Conservation (phyloP, 2,113 vertebrate genomes). For the Struthidea cinerea region DNA sequence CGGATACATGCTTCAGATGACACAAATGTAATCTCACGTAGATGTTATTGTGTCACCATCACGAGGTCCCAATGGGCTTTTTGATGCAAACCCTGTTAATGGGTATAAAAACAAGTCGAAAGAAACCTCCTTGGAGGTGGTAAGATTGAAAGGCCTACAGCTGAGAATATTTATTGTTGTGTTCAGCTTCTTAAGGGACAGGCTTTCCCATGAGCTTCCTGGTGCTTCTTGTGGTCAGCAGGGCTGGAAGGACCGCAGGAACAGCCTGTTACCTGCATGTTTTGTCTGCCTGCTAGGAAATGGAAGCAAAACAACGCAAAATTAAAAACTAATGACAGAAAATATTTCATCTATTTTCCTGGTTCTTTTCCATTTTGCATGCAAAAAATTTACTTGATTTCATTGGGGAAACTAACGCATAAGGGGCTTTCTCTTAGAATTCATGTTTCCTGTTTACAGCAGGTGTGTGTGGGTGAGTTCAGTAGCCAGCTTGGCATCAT, state of each 20-base stretch:
- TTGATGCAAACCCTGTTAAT: neutral
- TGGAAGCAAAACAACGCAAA: neutral
- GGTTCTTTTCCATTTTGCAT: neutral
- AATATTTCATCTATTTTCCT: neutral
- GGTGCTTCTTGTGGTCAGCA: neutral
- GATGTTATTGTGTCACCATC: fast-evolving
- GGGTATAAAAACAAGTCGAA: neutral
- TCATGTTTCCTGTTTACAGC: neutral
- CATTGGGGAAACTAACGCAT: neutral
- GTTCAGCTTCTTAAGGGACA: neutral
- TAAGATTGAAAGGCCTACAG: neutral
- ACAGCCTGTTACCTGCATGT: neutral
- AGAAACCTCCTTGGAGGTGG: neutral
- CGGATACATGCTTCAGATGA: neutral
- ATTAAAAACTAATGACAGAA: neutral
- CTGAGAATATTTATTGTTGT: neutral
- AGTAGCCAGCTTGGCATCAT: neutral
- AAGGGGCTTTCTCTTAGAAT: neutral
- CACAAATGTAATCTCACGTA: neutral
- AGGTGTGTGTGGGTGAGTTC: neutral
- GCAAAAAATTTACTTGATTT: neutral
- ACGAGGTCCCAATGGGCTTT: neutral
- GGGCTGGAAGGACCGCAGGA: neutral
- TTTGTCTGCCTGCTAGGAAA: neutral
- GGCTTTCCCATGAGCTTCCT: neutral